Evolutionary conservation across 1,140 invertebrate species (phyloP).

Genomic region (Leptopilina clavipes): DNA sequence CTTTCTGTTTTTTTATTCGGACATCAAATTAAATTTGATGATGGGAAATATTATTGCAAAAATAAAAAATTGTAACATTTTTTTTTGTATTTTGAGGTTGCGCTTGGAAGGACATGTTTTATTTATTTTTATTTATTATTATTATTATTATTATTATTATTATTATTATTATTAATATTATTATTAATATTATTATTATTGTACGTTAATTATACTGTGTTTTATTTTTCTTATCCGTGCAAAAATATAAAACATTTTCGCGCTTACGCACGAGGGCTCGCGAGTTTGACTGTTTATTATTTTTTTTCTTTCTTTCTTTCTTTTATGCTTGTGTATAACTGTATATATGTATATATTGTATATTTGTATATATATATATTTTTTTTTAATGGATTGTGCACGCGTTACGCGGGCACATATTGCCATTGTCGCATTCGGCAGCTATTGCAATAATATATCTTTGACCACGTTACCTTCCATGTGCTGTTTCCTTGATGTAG

Average conservation of each 20-base stretch:
- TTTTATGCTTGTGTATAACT: constrained; percentile 33
- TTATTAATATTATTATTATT: no score
- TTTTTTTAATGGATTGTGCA: constrained; percentile 52
- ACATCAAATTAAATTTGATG: constrained; percentile 60
- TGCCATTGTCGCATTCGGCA: constrained; percentile 45
- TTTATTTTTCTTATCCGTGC: constrained; percentile 60
- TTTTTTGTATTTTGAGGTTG: constrained; percentile 71
- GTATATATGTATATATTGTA: constrained; percentile 52
- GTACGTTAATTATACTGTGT: no score
- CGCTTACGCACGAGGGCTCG: constrained; percentile 44
- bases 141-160: constrained; percentile 55
- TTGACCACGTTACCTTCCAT: constrained; percentile 34
- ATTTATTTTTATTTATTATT: no score
- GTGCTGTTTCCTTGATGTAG: constrained; percentile 34
- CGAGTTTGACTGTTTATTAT: constrained; percentile 38
- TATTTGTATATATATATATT: constrained; percentile 54
- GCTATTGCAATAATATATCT: constrained; percentile 37
- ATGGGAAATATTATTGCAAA: constrained; percentile 53
- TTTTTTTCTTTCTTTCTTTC: constrained; percentile 25
- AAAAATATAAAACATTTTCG: constrained; percentile 73
- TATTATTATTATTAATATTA: constrained; percentile 54
- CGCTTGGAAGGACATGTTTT: constrained; percentile 71
- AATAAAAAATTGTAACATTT: constrained; percentile 62
- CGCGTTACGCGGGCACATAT: constrained; percentile 51
- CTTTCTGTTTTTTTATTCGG: constrained; percentile 48